Evolutionary conservation across 2,888 invertebrate species (phyloP).

Genomic region (Tupiocoris notatus): DNA sequence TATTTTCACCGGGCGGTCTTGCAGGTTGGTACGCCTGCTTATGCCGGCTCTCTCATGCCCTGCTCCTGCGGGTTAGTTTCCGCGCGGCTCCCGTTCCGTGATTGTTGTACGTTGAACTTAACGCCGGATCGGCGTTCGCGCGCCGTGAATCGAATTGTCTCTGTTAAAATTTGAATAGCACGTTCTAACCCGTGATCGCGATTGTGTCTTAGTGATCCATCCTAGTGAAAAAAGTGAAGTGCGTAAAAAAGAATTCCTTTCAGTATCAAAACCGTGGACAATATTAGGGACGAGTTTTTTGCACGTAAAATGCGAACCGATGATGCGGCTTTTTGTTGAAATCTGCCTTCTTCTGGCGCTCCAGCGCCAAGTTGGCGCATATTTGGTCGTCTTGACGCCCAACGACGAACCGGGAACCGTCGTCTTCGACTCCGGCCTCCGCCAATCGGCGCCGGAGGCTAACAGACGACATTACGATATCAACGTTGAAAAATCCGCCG

Average conservation of each 20-base stretch:
- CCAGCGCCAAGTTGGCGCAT: slow-evolving; percentile 1
- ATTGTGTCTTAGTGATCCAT: too few species aligned
- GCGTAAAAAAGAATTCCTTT: too few species aligned
- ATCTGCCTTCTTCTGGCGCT: not conserved
- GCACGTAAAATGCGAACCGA: too few species aligned
- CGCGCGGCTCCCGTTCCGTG: not conserved
- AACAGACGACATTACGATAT: slow-evolving; percentile 67
- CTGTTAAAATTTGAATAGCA: too few species aligned
- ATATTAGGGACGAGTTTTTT: too few species aligned
- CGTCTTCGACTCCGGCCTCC: slow-evolving; percentile 49
- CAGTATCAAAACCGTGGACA: too few species aligned
- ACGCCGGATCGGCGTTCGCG: not conserved
- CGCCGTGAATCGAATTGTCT: not conserved
- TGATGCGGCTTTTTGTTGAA: not conserved
- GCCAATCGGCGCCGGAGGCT: slow-evolving; percentile 12
- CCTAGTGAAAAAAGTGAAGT: too few species aligned
- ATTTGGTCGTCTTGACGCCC: slow-evolving; percentile 44
- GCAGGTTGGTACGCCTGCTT: not conserved
- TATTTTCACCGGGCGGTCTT: not conserved
- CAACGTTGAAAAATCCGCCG: slow-evolving; percentile 76
- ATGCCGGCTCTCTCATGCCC: not conserved
- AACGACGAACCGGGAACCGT: slow-evolving; percentile 48
- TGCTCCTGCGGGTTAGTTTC: not conserved
- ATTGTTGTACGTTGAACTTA: not conserved
- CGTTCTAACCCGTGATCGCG: too few species aligned